Percentiles rank a stretch among this genome's conserved stretches.
Conservation (phyloP, 2,888 invertebrate genomes). For the Xanthorhoe spadicearia region DNA sequence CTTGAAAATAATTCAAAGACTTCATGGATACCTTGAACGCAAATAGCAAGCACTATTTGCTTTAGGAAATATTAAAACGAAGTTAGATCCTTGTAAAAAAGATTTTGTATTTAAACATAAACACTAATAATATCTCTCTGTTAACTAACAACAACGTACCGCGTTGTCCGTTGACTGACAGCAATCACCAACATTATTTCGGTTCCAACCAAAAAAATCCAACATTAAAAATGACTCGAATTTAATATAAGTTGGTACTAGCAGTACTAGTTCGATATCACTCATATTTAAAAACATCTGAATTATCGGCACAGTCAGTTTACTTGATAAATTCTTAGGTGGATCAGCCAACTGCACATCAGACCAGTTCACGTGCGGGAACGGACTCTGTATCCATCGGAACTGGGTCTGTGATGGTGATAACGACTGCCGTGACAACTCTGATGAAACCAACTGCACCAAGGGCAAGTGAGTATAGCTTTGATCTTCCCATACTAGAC, state of each 20-base stretch:
- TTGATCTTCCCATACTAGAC: neutral
- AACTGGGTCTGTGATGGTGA: conserved; percentile 92
- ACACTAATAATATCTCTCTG: no score
- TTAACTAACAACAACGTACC: no score
- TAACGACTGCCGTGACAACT: conserved; percentile 92
- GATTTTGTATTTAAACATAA: neutral
- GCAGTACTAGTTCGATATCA: no score
- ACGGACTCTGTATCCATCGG: conserved; percentile 91
- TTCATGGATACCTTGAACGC: neutral
- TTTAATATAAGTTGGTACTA: no score
- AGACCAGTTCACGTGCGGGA: conserved; percentile 90
- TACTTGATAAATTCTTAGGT: conserved; percentile 47
- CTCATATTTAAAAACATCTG: neutral
- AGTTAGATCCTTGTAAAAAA: neutral
- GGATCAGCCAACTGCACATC: conserved; percentile 86
- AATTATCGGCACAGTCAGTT: neutral
- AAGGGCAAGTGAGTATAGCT: conserved; percentile 84
- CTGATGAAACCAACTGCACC: conserved; percentile 91
- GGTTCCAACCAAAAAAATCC: no score
- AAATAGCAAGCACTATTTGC: neutral
- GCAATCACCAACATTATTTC: no score
- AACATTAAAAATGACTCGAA: no score
- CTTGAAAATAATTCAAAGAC: conserved; percentile 6
- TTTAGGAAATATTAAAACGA: neutral
- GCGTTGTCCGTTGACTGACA: no score